Conservation (phyloP, 1,140 invertebrate species). For the Nomia melanderi region DNA sequence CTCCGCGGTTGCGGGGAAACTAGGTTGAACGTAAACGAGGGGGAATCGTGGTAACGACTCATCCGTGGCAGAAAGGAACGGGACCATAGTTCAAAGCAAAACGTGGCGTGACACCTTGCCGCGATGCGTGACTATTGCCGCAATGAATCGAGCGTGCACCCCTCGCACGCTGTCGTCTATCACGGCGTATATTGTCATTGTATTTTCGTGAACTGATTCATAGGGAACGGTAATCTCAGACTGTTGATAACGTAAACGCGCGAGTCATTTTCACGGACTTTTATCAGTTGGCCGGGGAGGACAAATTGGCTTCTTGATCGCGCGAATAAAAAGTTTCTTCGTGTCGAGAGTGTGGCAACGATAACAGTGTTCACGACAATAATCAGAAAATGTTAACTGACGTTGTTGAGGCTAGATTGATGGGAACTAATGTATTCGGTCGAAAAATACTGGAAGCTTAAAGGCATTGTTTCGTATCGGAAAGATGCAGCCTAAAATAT, state of each 20-base stretch:
- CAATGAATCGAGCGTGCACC: conserved; percentile 35
- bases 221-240: conserved; percentile 15
- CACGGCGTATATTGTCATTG: conserved; percentile 16
- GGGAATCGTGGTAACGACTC: conserved; percentile 49
- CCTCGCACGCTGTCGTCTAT: conserved; percentile 29
- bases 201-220: conserved; percentile 40
- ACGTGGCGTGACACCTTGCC: conserved; percentile 58
- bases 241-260: conserved; percentile 7
- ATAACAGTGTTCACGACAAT: too few species aligned
- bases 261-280: not conserved
- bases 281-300: not conserved
- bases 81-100: conserved; percentile 45
- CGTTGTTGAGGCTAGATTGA: too few species aligned
- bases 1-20: conserved; percentile 35
- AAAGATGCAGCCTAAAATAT: too few species aligned
- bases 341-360: too few species aligned
- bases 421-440: too few species aligned
- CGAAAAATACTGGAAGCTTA: too few species aligned
- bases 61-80: conserved; percentile 43
- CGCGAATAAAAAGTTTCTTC: too few species aligned
- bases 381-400: too few species aligned
- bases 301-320: too few species aligned
- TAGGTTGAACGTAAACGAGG: conserved; percentile 36
- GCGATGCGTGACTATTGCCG: conserved; percentile 59
- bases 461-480: too few species aligned